phyloP scores from a whole-genome alignment of 2,888 invertebrate genomes.

The Geotrupes spiniger region DNA sequence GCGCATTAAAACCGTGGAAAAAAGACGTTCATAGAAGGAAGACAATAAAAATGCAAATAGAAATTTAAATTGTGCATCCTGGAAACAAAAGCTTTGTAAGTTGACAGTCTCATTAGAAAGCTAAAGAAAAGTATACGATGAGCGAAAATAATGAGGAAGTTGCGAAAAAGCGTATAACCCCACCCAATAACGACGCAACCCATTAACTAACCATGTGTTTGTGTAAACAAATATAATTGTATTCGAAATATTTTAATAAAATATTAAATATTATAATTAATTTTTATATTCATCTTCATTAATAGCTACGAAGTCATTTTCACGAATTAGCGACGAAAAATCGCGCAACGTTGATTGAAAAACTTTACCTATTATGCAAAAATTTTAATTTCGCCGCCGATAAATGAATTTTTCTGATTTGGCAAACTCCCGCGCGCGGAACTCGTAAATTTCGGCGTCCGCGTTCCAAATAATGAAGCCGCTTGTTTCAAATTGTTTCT shows the following conservation, averaged over 20 bases:
- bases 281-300: too few species aligned
- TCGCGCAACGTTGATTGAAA: too few species aligned
- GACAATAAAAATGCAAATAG: conserved; percentile 28
- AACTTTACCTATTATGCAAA: too few species aligned
- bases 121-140: conserved; percentile 16
- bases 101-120: conserved; percentile 28
- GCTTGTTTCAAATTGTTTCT: conserved; percentile 33
- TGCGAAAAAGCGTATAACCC: conserved; percentile 4
- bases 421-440: background rate
- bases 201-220: too few species aligned
- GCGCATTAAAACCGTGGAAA: conserved; percentile 1
- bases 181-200: too few species aligned
- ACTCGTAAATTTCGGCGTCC: background rate
- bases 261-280: too few species aligned
- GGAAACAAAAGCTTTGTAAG: conserved; percentile 25
- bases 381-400: too few species aligned
- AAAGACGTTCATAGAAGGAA: conserved; percentile 11
- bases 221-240: too few species aligned
- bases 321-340: too few species aligned
- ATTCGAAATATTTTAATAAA: too few species aligned
- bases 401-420: too few species aligned
- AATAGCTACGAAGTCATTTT: too few species aligned
- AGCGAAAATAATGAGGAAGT: conserved; percentile 24
- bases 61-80: conserved; percentile 25
- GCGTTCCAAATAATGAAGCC: conserved; percentile 32